These are phyloP conservation scores for Amphibalanus amphitrite DNA, from an alignment of 1,140 invertebrate species.

Conservation along the genomic window DNA sequence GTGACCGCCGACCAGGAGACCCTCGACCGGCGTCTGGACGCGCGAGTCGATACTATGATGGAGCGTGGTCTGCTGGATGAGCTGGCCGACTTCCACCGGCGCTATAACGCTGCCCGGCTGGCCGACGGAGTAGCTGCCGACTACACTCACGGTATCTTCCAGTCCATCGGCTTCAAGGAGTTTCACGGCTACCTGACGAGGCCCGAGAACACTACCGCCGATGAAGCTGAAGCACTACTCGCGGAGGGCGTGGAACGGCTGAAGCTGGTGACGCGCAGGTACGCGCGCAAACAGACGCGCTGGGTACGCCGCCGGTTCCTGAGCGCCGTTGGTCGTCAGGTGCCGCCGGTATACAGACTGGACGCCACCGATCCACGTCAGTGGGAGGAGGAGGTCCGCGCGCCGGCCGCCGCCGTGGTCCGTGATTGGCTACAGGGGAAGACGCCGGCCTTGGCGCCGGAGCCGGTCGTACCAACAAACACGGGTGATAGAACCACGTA, in stretches of 20 bases:
- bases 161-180: slow-evolving; percentile 95
- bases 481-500: slow-evolving; percentile 5
- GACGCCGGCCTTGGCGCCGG: slow-evolving; percentile 22
- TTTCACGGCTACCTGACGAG: slow-evolving; percentile 75
- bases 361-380: slow-evolving; percentile 49
- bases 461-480: slow-evolving; percentile 21
- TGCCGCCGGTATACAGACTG: slow-evolving; percentile 60
- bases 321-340: slow-evolving; percentile 42
- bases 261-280: slow-evolving; percentile 64
- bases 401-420: slow-evolving; percentile 50
- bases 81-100: slow-evolving; percentile 58
- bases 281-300: slow-evolving; percentile 62
- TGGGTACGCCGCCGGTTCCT: slow-evolving; percentile 77
- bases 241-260: slow-evolving; percentile 48
- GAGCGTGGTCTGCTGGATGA: slow-evolving; percentile 60
- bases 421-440: slow-evolving; percentile 36
- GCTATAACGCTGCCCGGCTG: slow-evolving; percentile 29
- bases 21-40: slow-evolving; percentile 55
- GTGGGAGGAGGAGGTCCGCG: slow-evolving; percentile 53
- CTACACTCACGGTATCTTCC: slow-evolving; percentile 81
- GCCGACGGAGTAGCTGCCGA: slow-evolving; percentile 29
- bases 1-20: slow-evolving; percentile 56
- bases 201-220: slow-evolving; percentile 35
- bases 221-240: slow-evolving; percentile 42
- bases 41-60: slow-evolving; percentile 76